Base-by-base conservation (phyloP, 2,888 invertebrate genomes). In the Chrysotoxum bicinctum region DNA sequence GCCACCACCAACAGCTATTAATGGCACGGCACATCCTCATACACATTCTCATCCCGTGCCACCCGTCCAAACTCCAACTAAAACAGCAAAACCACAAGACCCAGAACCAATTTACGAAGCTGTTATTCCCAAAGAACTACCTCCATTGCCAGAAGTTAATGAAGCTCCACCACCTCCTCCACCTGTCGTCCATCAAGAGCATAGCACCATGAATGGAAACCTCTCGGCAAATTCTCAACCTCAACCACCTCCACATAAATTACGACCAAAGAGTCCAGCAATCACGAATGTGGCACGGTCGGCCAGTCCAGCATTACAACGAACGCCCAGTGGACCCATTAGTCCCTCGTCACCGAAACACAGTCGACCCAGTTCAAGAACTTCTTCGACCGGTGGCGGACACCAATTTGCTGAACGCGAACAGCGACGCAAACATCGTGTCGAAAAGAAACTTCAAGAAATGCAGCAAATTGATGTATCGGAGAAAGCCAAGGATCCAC, bases 71-170 rank as follows among this genome's bases (percentile, higher is more conserved):
- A 88, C 89, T 5, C 87, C 88, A 54, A 83, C 81, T 52, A 89
- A 88, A 87, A 66, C 40, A 80, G 78, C 68, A n/a, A 88, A 87
- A 80, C 87, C 68, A 62, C 89, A 89, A 12, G 90, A 91, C 66
- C 94, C 94, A 80, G 95, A 96, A 91, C 97, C 97, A 0, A 97
- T 97, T 87, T 97, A 97, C 90, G 97, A 97, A 90, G 95, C 97
- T 0, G 96, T 97, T 7, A 93, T 96, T 87, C 96, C 96, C 7
- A 95, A 94, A 52, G 94, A 94, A 40, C 88, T 90, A 50, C 89
- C 89, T n/a, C 88, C 88, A 9, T 82, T 89, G 10, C 90, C 93
- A 4, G 93, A 93, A 21, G 92, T 93, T 5, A 87, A 87, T 40
- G 88, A 87, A 77, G 79, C 83, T 69, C 78, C 70, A 60, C 70